Conservation (phyloP, 1,140 invertebrate genomes). For the Trissolcus basalis region DNA sequence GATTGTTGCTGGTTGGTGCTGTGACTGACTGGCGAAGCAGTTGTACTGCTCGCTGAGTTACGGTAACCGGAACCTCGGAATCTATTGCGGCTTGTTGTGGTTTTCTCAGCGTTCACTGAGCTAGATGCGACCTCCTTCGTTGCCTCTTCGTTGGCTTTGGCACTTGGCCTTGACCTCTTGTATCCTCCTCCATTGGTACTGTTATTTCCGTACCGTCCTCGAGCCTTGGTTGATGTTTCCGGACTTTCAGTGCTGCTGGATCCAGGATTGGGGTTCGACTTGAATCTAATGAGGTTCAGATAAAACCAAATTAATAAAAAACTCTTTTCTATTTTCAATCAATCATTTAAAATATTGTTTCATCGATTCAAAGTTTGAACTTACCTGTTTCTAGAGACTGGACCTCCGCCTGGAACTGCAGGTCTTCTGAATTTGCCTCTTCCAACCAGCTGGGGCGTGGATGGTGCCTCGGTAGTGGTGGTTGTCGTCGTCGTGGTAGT, state of each 20-base stretch:
- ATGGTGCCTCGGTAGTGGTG: conserved; percentile 69
- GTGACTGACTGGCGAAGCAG: not conserved
- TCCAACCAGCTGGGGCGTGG: conserved; percentile 55
- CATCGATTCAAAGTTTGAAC: not conserved
- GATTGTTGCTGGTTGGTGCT: conserved; percentile 15
- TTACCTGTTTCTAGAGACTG: conserved; percentile 67
- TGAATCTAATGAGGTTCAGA: conserved; percentile 28
- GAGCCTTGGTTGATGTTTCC: conserved; percentile 61
- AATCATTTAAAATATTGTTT: not conserved
- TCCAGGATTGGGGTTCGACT: conserved; percentile 63
- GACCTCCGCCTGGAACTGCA: conserved; percentile 57
- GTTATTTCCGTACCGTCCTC: conserved; percentile 64
- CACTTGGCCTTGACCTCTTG: conserved; percentile 67
- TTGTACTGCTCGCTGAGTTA: conserved; percentile 47
- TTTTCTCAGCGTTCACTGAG: conserved; percentile 62
- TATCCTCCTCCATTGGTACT: conserved; percentile 49
- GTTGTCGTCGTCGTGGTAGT: conserved; percentile 80
- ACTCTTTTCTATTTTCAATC: no score
- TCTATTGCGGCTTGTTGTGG: conserved; percentile 60
- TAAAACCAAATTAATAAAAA: not conserved
- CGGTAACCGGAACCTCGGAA: conserved; percentile 62
- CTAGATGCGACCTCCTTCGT: conserved; percentile 64
- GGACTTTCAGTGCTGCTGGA: conserved; percentile 61
- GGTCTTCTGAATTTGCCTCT: conserved; percentile 72
- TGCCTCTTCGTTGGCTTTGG: conserved; percentile 65